A percentile compares a stretch with the other conserved stretches of the same genome.
phyloP scores from a whole-genome alignment of 53 echinoderm and acorn worm species.

The Luidia sarsii region DNA sequence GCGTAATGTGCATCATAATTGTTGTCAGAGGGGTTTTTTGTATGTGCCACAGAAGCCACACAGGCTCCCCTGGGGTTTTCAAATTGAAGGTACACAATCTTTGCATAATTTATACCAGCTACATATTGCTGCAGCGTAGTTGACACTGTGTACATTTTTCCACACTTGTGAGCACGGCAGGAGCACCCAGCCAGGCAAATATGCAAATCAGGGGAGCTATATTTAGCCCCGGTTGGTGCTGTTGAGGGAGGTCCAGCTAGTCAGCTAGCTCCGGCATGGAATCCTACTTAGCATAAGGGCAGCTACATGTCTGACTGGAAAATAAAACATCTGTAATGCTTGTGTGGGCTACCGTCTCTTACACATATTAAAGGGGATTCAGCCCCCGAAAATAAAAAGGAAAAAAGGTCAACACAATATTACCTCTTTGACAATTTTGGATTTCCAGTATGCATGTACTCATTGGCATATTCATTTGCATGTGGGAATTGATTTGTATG shows the following conservation, averaged over 20 bases:
- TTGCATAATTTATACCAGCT: slow-evolving; percentile 20
- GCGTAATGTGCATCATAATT: too few relatives aligned
- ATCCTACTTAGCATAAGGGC: slow-evolving; percentile 40
- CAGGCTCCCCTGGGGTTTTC: too few relatives aligned
- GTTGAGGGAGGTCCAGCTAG: neutral
- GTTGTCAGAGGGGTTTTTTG: too few relatives aligned
- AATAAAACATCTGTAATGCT: slow-evolving; percentile 25
- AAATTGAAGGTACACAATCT: neutral
- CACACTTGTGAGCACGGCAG: slow-evolving; percentile 20
- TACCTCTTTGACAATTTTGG: too few relatives aligned
- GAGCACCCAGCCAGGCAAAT: slow-evolving; percentile 36
- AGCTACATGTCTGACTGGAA: slow-evolving; percentile 17
- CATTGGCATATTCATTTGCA: too few relatives aligned
- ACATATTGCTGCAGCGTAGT: slow-evolving; percentile 4
- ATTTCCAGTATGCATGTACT: neutral
- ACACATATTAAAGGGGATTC: too few relatives aligned
- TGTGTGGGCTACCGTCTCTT: too few relatives aligned
- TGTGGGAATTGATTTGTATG: too few relatives aligned
- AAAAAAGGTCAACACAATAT: too few relatives aligned
- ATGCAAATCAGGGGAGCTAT: slow-evolving; percentile 52
- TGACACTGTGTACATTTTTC: slow-evolving; percentile 27
- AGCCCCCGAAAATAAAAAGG: too few relatives aligned
- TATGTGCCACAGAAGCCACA: too few relatives aligned
- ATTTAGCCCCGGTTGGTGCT: slow-evolving; percentile 27
- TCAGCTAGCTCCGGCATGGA: neutral